These are phyloP conservation scores for Latrodectus elegans DNA, from an alignment of 2,888 invertebrate species.

Conservation along the genomic window DNA sequence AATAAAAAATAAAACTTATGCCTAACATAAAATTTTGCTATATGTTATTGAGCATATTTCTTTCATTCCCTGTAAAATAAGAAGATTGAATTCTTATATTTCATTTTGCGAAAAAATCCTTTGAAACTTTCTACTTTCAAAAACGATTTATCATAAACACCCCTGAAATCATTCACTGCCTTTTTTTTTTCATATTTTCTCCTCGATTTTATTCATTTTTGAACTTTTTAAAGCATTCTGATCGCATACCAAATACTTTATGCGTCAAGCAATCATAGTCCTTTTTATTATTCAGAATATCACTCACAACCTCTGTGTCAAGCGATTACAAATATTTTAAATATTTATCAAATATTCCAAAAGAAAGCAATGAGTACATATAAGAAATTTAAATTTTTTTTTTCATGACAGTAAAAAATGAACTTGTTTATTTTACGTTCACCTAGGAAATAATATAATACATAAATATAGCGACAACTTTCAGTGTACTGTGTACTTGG, in stretches of 20 bases:
- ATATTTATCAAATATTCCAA: not conserved
- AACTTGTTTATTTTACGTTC: too few relatives aligned
- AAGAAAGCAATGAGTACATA: too few relatives aligned
- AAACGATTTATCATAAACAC: conserved; percentile 31
- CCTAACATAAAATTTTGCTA: too few relatives aligned
- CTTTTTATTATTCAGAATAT: conserved; percentile 38
- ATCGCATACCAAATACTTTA: conserved; percentile 15
- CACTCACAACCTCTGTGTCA: conserved; percentile 3
- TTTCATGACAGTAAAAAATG: too few relatives aligned
- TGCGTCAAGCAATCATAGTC: not conserved
- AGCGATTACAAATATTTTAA: conserved; percentile 28
- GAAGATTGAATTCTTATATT: conserved; percentile 11
- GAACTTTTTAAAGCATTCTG: conserved; percentile 3
- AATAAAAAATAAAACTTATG: too few relatives aligned
- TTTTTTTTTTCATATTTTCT: conserved; percentile 12
- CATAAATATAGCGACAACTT: too few relatives aligned
- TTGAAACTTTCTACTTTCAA: conserved; percentile 19
- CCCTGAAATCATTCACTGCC: conserved; percentile 41
- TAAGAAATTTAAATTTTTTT: too few relatives aligned
- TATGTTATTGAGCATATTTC: too few relatives aligned
- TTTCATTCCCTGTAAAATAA: not conserved
- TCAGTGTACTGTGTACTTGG: too few relatives aligned
- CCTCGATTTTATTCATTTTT: conserved; percentile 10
- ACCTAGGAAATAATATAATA: too few relatives aligned
- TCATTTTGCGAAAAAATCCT: conserved; percentile 23